Evolutionary conservation across 1,140 invertebrate genomes (phyloP).

Genomic region (Rhynchophorus ferrugineus): DNA sequence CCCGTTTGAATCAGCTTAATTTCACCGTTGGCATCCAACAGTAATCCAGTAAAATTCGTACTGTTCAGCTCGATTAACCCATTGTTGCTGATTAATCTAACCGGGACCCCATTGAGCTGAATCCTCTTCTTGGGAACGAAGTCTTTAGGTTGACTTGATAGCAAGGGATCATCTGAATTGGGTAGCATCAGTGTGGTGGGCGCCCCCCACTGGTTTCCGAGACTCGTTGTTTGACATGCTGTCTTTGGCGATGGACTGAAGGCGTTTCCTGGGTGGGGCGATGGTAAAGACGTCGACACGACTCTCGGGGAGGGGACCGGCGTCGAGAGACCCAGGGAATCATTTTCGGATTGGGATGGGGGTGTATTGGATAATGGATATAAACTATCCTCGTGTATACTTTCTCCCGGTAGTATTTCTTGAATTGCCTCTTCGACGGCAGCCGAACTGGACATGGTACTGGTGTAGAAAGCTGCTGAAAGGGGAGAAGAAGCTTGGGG

Average conservation of each 20-base stretch:
- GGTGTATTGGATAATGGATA: conserved; percentile 58
- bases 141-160: conserved; percentile 74
- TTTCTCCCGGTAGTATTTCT: conserved; percentile 71
- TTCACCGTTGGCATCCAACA: conserved; percentile 57
- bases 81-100: conserved; percentile 55
- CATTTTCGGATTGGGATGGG: conserved; percentile 45
- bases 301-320: conserved; percentile 52
- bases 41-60: conserved; percentile 50
- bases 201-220: conserved; percentile 22
- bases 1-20: conserved; percentile 54
- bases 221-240: conserved; percentile 22
- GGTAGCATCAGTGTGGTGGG: conserved; percentile 68
- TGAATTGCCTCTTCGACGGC: conserved; percentile 74
- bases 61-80: conserved; percentile 52
- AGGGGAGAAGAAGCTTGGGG: conserved; percentile 61
- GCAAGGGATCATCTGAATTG: conserved; percentile 73
- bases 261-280: conserved; percentile 46
- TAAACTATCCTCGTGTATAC: conserved; percentile 50
- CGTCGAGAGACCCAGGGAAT: conserved; percentile 41
- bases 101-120: conserved; percentile 50
- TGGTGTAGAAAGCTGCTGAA: conserved; percentile 75
- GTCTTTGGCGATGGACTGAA: conserved; percentile 38
- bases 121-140: conserved; percentile 58
- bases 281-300: conserved; percentile 45
- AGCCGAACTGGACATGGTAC: conserved; percentile 75